Conservation (phyloP, 2,797 vertebrate species). For the Etheostoma perlongum region DNA sequence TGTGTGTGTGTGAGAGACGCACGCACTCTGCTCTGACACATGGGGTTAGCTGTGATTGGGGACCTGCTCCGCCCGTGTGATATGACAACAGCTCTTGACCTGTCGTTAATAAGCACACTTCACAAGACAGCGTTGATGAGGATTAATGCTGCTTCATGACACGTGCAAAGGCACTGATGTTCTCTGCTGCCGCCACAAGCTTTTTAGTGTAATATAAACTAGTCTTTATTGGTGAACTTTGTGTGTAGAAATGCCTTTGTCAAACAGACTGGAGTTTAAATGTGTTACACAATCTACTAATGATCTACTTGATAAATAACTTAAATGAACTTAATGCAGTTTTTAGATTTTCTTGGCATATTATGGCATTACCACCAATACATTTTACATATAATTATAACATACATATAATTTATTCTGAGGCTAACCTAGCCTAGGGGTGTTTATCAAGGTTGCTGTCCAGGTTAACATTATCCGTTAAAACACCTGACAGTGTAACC, state of each 20-base stretch:
- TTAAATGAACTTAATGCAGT: neutral
- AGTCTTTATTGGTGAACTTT: constrained; percentile 33
- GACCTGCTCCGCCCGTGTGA: constrained; percentile 43
- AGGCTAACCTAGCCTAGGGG: neutral
- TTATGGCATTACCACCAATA: neutral
- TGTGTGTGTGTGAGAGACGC: constrained; percentile 30
- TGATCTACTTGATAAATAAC: neutral
- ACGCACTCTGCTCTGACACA: constrained; percentile 53
- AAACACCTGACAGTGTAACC: neutral
- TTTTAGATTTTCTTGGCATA: neutral
- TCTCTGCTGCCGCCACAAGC: constrained; percentile 35
- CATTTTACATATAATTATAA: neutral
- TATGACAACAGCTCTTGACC: constrained; percentile 60
- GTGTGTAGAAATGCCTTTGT: constrained; percentile 57
- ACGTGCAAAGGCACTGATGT: constrained; percentile 44
- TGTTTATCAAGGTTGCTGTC: neutral
- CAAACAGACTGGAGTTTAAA: neutral
- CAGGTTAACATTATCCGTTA: neutral
- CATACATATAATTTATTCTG: too few relatives aligned
- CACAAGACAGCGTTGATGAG: constrained; percentile 50
- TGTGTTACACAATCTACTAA: neutral
- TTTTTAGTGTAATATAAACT: constrained; percentile 31
- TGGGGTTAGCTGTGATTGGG: constrained; percentile 38
- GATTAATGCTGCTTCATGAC: constrained; percentile 60
- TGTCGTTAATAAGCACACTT: constrained; percentile 65